Base-by-base conservation (phyloP, 2,888 invertebrate genomes). In the Liopterus haemorrhoidalis region DNA sequence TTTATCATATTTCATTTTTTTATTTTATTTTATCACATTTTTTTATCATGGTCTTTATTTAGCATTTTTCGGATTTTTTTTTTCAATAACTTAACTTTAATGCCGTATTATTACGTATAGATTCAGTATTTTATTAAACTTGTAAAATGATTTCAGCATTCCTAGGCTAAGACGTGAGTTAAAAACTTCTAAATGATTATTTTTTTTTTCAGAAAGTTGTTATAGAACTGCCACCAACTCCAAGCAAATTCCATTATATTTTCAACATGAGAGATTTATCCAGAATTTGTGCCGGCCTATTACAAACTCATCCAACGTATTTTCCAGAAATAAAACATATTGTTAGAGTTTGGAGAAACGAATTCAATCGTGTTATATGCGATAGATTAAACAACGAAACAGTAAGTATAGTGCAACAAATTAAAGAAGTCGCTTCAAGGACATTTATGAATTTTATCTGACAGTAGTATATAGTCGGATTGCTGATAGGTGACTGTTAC, bases 201-300 rank as follows among this genome's bases (percentile, higher is more conserved):
- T 16, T 45, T 36, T 25, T 28, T 46, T 57, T 59, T 16, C 61
- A 85, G 84, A 72, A 75, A 55, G 74, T 88, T 27, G 79, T 85
- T 48, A 71, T 74, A 14, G 85, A 89, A 49, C 70, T 94, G 41
- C 89, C 92, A 0, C 91, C 93, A 2, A 94, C 92, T 0, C 94
- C 94, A 0, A 83, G 85, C 4, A 92, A 90, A 67, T 94, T 94
- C 70, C 93, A 94, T 70, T 94, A 94, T 69, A 87, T 92, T 54
- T 94, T 93, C 71, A 93, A 93, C 69, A 76, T 94, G 66, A 78
- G 92, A 32, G 94, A 94, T 70, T 68, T 94, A 54, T 92, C 92
- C 1, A 78, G 91, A 44, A 80, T 94, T 49, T 82, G 80, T 54
- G 83, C 83, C 9, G 93, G 94, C 1, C 65, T 94, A 62, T 79